Conservation (phyloP, 2,888 invertebrate genomes). For the Saturnia japonica region DNA sequence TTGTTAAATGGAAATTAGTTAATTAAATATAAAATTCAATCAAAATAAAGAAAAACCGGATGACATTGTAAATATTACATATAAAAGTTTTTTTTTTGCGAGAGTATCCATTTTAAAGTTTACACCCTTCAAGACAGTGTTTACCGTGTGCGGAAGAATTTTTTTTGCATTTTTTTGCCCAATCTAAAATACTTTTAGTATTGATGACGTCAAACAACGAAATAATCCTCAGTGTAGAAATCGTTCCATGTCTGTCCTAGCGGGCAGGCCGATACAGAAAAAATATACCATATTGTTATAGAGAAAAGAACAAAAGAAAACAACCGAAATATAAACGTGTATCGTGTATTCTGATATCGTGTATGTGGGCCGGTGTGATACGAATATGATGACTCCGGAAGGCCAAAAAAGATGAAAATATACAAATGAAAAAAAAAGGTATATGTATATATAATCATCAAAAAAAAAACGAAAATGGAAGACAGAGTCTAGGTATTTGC, state of each 20-base stretch:
- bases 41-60: too few relatives aligned
- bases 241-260: conserved; percentile 65
- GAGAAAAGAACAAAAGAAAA: conserved; percentile 46
- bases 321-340: conserved; percentile 55
- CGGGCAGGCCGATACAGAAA: conserved; percentile 68
- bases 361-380: conserved; percentile 69
- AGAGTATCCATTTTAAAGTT: too few relatives aligned
- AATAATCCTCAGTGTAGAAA: background rate
- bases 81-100: too few relatives aligned
- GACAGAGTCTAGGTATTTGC: conserved; percentile 62
- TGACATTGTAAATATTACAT: too few relatives aligned
- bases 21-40: too few relatives aligned
- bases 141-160: too few relatives aligned
- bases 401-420: conserved; percentile 56
- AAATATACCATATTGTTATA: conserved; percentile 57
- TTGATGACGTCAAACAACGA: conserved; percentile 48
- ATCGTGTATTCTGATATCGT: conserved; percentile 67
- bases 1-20: too few relatives aligned
- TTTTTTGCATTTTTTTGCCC: too few relatives aligned
- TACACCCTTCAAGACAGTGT: too few relatives aligned
- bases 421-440: conserved; percentile 42
- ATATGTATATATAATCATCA: conserved; percentile 28
- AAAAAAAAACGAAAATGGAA: conserved; percentile 47
- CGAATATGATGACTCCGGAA: conserved; percentile 74
- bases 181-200: conserved; percentile 24